Evolutionary conservation across 2,113 vertebrate genomes (phyloP).

Genomic region (Siniperca knerii): DNA sequence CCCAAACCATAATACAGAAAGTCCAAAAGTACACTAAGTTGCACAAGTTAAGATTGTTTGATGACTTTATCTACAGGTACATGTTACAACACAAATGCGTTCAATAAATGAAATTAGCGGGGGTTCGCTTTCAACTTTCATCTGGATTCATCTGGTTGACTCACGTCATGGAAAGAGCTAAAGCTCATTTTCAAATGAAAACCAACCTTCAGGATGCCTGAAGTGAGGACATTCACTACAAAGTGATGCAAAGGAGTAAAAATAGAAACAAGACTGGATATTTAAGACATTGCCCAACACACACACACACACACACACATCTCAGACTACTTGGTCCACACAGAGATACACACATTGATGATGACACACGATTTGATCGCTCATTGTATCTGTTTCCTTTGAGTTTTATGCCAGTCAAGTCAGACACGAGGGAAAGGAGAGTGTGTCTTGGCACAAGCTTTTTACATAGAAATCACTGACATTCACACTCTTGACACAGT

Average conservation of each 20-base stretch:
- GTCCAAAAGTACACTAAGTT: not conserved
- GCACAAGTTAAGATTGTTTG: too few relatives aligned
- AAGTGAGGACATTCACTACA: slow-evolving; percentile 55
- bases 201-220: slow-evolving; percentile 49
- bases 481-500: not conserved
- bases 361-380: not conserved
- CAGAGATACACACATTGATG: slow-evolving; percentile 18
- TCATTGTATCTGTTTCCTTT: not conserved
- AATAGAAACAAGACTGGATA: slow-evolving; percentile 68
- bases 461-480: not conserved
- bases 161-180: slow-evolving; percentile 34
- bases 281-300: slow-evolving; percentile 59
- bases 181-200: slow-evolving; percentile 62
- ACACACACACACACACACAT: slow-evolving; percentile 28
- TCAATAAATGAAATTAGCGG: not conserved
- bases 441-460: not conserved
- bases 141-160: not conserved
- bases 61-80: not conserved
- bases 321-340: slow-evolving; percentile 25
- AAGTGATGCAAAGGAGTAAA: slow-evolving; percentile 64
- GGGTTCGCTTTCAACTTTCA: not conserved
- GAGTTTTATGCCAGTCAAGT: not conserved
- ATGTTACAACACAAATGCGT: not conserved
- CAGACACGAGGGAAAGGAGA: not conserved
- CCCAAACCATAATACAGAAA: not conserved